Base-by-base conservation (phyloP, 2,113 vertebrate species). In the Neolamprologus falcicula region DNA sequence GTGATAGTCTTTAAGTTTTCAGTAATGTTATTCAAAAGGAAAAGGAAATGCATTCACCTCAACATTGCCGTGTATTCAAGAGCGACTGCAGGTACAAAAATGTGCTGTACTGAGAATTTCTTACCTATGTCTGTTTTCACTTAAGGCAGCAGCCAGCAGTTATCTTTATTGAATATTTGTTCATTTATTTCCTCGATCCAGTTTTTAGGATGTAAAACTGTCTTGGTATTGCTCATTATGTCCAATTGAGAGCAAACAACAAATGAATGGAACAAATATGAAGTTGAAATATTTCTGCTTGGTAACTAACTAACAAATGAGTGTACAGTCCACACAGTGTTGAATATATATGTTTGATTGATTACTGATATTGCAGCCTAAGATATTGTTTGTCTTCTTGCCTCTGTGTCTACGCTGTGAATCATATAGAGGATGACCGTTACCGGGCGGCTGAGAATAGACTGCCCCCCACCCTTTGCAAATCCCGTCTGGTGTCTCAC, bases 361-460 rank as follows among this genome's bases (percentile, higher is more conserved):
- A 71, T 63, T 66, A 9, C 68, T 52, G 9, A 73, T 59, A 54
- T 37, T 40, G 40, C 5, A 83, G 13, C 71, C 13, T 26, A 54
- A 61, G 17, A 61, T 11, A 47, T 37, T 31, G 33, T 59, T 54
- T 84, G 42, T 42, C 85, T 88, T 80, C 59, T 55, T 31, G 24
- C 54, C 24, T 57, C 87, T 91, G 78, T 91, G 87, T 90, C 73
- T 86, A 86, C 54, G 50, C 16, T 82, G 73, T 91, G 90, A 91
- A 89, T 93, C 84, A 90, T 90, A 86, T 66, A 84, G 81, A 87
- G n/a, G 84, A 87, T 83, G 79, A 92, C 82, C 76, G 21, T 76
- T 47, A 57, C 73, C 71, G 86, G 80, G 53, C 86, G 88, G 88
- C 90, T 92, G 91, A 90, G 92, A 95, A 93, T 93, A 94, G 88